Conservation (phyloP, 2,888 invertebrate species). For the Sturmia bella region DNA sequence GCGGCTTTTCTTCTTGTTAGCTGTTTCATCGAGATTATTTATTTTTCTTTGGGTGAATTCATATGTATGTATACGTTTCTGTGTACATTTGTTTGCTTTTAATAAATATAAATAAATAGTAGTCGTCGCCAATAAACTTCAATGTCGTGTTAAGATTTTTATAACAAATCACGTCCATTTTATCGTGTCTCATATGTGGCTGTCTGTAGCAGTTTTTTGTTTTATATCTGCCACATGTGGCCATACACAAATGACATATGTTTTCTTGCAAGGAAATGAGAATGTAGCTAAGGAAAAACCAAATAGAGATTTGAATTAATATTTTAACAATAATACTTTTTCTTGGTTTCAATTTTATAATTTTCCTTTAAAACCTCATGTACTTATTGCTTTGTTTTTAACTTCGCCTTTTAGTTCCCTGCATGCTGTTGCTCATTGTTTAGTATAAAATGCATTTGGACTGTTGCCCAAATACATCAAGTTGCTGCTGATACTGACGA, state of each 20-base stretch:
- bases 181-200: conserved; percentile 57
- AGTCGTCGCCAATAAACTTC: conserved; percentile 60
- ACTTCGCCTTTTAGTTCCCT: conserved; percentile 51
- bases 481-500: conserved; percentile 51
- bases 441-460: conserved; percentile 73
- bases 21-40: conserved; percentile 54
- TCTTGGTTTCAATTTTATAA: conserved; percentile 45
- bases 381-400: conserved; percentile 21
- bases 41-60: not conserved
- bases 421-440: conserved; percentile 57
- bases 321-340: conserved; percentile 66
- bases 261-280: conserved; percentile 55
- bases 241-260: conserved; percentile 53
- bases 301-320: conserved; percentile 63
- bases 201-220: conserved; percentile 37
- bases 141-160: conserved; percentile 66
- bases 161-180: conserved; percentile 67
- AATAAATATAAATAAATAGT: conserved; percentile 15
- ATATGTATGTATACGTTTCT: conserved; percentile 5
- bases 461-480: conserved; percentile 71
- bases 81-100: conserved; percentile 1
- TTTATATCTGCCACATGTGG: conserved; percentile 62
- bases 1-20: conserved; percentile 39
- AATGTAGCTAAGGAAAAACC: conserved; percentile 54
- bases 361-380: conserved; percentile 37